A percentile compares a stretch with the other conserved stretches of the same genome.
Conservation (phyloP, 2,888 invertebrate species). For the Epirrhoe tristata region DNA sequence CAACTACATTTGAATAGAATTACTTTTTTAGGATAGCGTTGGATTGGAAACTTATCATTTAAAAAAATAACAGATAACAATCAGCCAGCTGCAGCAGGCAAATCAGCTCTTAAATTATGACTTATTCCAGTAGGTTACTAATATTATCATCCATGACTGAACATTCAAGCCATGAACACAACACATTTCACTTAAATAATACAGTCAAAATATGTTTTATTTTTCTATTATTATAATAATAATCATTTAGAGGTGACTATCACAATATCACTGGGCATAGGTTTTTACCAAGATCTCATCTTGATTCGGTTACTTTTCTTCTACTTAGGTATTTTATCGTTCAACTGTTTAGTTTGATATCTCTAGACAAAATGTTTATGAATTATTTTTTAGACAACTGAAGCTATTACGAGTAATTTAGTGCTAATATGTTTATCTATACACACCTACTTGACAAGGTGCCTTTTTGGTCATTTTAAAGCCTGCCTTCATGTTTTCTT, state of each 20-base stretch:
- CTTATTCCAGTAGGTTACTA: too few species aligned
- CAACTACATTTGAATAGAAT: too few species aligned
- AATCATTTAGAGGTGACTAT: too few species aligned
- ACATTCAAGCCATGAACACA: conserved; percentile 13
- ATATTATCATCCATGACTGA: conserved; percentile 19
- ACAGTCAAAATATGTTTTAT: too few species aligned
- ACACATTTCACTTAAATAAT: not conserved
- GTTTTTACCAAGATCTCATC: not conserved
- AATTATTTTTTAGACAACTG: not conserved
- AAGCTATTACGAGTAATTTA: not conserved
- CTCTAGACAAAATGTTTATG: too few species aligned
- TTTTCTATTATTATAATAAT: too few species aligned
- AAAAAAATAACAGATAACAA: too few species aligned
- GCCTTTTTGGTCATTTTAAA: not conserved
- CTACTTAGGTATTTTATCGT: not conserved
- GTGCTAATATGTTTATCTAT: not conserved
- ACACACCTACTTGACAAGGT: not conserved
- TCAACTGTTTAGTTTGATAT: not conserved
- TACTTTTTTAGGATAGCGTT: too few species aligned
- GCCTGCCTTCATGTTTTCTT: not conserved
- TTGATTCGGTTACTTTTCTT: conserved; percentile 1
- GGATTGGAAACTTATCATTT: too few species aligned
- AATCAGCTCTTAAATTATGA: too few species aligned
- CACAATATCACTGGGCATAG: not conserved
- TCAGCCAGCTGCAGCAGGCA: too few species aligned